These are phyloP conservation scores for Drosophila eugracilis DNA, from an alignment of 1,140 invertebrate genomes.

Conservation along the genomic window DNA sequence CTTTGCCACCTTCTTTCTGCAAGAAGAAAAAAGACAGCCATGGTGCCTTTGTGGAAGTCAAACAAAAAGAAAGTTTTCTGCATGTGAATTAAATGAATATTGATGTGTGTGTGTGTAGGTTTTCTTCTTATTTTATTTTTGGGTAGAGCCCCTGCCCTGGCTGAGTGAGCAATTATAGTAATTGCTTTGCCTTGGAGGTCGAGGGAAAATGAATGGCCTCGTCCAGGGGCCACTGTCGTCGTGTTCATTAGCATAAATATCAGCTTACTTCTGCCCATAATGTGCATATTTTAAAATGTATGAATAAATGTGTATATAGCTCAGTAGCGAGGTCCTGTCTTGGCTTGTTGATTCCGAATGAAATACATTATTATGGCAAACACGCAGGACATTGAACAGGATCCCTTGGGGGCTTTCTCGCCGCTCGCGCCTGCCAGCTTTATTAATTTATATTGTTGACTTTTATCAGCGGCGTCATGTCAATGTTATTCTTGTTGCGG, in stretches of 20 bases:
- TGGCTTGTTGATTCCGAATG: constrained; percentile 79
- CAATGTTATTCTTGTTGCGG: constrained; percentile 40
- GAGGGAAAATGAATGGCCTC: constrained; percentile 56
- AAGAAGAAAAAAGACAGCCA: too few relatives aligned
- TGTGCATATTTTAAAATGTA: constrained; percentile 76
- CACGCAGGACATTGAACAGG: constrained; percentile 68
- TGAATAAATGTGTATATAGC: constrained; percentile 48
- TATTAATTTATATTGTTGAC: constrained; percentile 84
- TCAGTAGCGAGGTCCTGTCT: constrained; percentile 22
- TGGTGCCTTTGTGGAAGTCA: constrained; percentile 55
- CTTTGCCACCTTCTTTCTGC: constrained; percentile 30
- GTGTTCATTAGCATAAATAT: constrained; percentile 82
- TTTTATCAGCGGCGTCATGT: constrained; percentile 75
- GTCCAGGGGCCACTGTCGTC: constrained; percentile 52
- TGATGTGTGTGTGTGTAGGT: constrained; percentile 15
- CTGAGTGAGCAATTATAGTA: constrained; percentile 74
- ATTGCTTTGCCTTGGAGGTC: constrained; percentile 66
- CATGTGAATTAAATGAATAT: constrained; percentile 59
- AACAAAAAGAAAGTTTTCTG: constrained; percentile 68
- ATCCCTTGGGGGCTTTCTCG: constrained; percentile 48
- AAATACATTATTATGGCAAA: constrained; percentile 82
- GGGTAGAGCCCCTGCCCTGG: neutral
- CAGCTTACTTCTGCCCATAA: constrained; percentile 77
- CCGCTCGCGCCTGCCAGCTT: constrained; percentile 69
- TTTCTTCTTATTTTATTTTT: neutral